Evolutionary conservation across 2,888 invertebrate genomes (phyloP).

Genomic region (Apamea sordens): DNA sequence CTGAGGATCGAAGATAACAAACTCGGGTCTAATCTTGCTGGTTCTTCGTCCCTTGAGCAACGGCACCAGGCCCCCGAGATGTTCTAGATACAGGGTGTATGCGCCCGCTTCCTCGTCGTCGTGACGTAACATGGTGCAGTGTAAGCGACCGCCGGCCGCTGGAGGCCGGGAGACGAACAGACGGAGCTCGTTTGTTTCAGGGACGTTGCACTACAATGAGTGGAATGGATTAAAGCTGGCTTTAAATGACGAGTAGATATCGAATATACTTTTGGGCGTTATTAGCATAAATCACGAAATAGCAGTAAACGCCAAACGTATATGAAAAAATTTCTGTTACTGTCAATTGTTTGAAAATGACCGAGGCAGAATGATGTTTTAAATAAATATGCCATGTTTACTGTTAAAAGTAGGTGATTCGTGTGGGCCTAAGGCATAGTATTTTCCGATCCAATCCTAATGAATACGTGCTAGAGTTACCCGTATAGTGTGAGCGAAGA

Average conservation of each 20-base stretch:
- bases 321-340: neutral
- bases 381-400: neutral
- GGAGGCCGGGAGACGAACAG: constrained; percentile 98
- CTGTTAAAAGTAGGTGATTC: neutral
- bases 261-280: neutral
- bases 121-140: constrained; percentile 99
- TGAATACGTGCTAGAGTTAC: constrained; percentile 87
- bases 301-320: too few relatives aligned
- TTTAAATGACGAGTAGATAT: neutral
- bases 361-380: neutral
- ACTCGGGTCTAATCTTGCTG: constrained; percentile 99
- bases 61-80: constrained; percentile 98
- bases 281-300: neutral
- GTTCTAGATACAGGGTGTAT: constrained; percentile 97
- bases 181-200: constrained; percentile 95
- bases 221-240: constrained; percentile 62
- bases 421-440: neutral
- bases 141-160: constrained; percentile 92
- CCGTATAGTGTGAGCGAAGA: constrained; percentile 98
- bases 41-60: constrained; percentile 98
- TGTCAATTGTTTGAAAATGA: neutral
- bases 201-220: constrained; percentile 95
- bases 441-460: neutral
- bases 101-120: constrained; percentile 95
- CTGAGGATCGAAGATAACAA: constrained; percentile 98